A percentile compares a stretch with the other conserved stretches of the same genome.
Evolutionary conservation across 2,888 invertebrate species (phyloP).

Genomic region (Euzophera pinguis): DNA sequence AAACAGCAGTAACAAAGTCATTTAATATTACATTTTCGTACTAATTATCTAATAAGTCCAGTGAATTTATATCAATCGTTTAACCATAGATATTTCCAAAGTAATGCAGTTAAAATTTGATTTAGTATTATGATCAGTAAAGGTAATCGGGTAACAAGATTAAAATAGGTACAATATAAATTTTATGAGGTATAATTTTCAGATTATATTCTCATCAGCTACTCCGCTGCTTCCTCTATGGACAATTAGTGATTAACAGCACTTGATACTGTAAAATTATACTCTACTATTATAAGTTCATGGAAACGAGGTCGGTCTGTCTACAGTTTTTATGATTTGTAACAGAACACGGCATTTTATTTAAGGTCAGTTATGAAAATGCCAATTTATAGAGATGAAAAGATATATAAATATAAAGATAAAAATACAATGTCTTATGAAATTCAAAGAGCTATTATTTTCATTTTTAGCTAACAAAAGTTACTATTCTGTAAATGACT

Average conservation of each 20-base stretch:
- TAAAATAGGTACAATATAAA: neutral
- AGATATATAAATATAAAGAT: too few species aligned
- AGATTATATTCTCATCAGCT: slow-evolving; percentile 24
- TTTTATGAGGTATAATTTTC: slow-evolving; percentile 6
- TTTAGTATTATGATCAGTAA: neutral
- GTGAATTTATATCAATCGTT: neutral
- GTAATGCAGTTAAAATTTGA: neutral
- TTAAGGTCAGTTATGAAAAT: too few species aligned
- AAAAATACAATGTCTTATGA: too few species aligned
- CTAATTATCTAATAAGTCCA: neutral
- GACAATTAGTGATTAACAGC: slow-evolving; percentile 36
- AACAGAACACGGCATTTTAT: slow-evolving; percentile 23
- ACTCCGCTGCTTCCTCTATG: slow-evolving; percentile 40
- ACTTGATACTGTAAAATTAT: slow-evolving; percentile 15
- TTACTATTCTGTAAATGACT: too few species aligned
- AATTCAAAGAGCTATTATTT: too few species aligned
- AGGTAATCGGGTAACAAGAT: neutral
- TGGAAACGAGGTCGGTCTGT: slow-evolving; percentile 45
- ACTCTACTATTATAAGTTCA: slow-evolving; percentile 34
- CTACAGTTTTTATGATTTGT: slow-evolving; percentile 28
- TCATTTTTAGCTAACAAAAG: too few species aligned
- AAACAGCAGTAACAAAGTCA: too few species aligned
- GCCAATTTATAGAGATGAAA: too few species aligned
- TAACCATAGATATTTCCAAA: neutral
- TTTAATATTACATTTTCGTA: too few species aligned